Evolutionary conservation across 2,113 vertebrate species (phyloP).

Genomic region (Psilopogon haemacephalus): DNA sequence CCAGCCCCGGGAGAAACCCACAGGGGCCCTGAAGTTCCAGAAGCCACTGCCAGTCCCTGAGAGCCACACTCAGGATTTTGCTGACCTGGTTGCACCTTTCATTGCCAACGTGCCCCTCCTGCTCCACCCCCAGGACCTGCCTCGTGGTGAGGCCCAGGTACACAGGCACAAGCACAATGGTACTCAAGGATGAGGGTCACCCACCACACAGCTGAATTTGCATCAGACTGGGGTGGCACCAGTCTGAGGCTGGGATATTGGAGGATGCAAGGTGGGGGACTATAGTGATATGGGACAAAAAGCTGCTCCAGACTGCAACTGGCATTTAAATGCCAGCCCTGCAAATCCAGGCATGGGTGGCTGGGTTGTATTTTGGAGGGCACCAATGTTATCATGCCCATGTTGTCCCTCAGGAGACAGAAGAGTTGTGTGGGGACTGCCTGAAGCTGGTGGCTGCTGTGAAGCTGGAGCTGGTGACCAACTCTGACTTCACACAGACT

Average conservation of each 20-base stretch:
- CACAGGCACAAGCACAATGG: accelerated
- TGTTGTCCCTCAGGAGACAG: not conserved
- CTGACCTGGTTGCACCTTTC: constrained; percentile 72
- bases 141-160: constrained; percentile 19
- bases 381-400: accelerated
- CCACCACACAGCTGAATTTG: accelerated
- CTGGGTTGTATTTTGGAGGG: not conserved
- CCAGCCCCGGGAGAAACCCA: constrained; percentile 38
- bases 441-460: constrained; percentile 75
- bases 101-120: constrained; percentile 84
- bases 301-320: not conserved
- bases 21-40: constrained; percentile 54
- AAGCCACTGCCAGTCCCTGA: constrained; percentile 68
- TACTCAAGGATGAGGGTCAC: not conserved
- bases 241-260: accelerated
- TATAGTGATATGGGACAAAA: not conserved
- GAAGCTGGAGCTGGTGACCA: constrained; percentile 69
- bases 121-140: constrained; percentile 78
- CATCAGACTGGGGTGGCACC: not conserved
- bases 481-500: constrained; percentile 42
- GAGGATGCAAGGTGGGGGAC: too few relatives aligned
- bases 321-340: not conserved
- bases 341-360: accelerated
- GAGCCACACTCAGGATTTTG: constrained; percentile 72
- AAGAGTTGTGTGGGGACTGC: constrained; percentile 77